Conservation (phyloP, 2,797 vertebrate species). For the Gadopsis marmoratus region DNA sequence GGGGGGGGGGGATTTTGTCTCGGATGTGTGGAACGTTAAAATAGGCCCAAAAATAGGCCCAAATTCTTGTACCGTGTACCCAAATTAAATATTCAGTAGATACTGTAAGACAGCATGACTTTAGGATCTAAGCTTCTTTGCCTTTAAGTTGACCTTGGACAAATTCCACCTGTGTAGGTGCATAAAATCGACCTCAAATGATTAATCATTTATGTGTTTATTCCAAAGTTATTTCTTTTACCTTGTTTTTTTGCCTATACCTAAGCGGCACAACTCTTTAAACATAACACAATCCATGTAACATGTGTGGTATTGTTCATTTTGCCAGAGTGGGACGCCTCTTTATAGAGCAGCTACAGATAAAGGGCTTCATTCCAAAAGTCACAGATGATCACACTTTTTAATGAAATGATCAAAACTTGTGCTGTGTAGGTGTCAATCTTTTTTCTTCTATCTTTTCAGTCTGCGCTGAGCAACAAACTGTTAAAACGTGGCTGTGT, state of each 20-base stretch:
- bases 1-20: conserved; percentile 19
- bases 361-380: conserved; percentile 28
- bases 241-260: neutral
- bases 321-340: neutral
- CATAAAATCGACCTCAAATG: neutral
- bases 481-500: neutral
- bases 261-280: neutral
- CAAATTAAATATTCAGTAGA: neutral
- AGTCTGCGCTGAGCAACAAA: neutral
- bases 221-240: neutral
- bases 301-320: neutral
- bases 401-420: conserved; percentile 9
- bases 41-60: neutral
- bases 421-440: conserved; percentile 8
- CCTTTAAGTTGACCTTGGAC: conserved; percentile 14
- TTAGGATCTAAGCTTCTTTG: conserved; percentile 3
- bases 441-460: neutral
- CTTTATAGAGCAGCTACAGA: conserved; percentile 20
- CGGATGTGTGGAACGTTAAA: conserved; percentile 3
- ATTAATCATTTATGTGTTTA: neutral
- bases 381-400: conserved; percentile 17
- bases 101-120: neutral
- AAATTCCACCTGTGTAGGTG: neutral
- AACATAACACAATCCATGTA: conserved; percentile 1
- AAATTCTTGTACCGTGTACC: neutral